Percentiles rank a stretch among this genome's conserved stretches.
Conservation (phyloP, 2,113 vertebrate genomes). For the Pungitius pungitius region DNA sequence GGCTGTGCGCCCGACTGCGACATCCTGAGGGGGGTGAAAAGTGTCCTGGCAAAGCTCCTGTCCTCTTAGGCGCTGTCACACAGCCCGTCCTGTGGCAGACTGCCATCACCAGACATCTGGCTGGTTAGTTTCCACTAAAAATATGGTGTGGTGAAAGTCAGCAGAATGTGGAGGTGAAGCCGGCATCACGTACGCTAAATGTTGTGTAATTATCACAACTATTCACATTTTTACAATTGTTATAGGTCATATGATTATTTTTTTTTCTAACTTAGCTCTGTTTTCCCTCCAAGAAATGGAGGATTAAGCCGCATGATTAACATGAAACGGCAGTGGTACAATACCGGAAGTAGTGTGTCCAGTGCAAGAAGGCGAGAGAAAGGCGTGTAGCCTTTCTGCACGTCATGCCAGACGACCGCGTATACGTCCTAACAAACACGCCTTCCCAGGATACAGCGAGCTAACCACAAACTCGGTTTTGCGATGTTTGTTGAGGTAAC, state of each 20-base stretch:
- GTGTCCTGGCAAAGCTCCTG: conserved; percentile 51
- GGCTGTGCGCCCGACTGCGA: conserved; percentile 8
- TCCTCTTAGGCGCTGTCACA: conserved; percentile 43
- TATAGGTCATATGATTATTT: too few species aligned
- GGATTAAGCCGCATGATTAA: conserved; percentile 1
- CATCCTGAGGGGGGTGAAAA: conserved; percentile 49
- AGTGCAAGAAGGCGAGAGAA: not conserved
- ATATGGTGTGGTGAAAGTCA: conserved; percentile 18
- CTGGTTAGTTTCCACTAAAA: conserved; percentile 17
- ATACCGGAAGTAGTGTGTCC: conserved; percentile 14
- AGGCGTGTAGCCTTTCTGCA: not conserved
- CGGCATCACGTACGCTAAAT: not conserved
- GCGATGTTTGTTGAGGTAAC: not conserved
- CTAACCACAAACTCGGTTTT: not conserved
- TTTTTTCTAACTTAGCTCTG: not conserved
- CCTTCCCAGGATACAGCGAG: not conserved
- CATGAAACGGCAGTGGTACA: not conserved
- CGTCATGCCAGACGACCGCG: not conserved
- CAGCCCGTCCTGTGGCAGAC: conserved; percentile 24
- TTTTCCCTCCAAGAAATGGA: conserved; percentile 1
- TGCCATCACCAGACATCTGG: conserved; percentile 37
- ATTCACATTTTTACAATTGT: not conserved
- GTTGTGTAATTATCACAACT: not conserved
- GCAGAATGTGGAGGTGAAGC: conserved; percentile 31
- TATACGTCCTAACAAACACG: not conserved